phyloP scores from a whole-genome alignment of 2,113 vertebrate genomes.

The Sminthopsis crassicaudata region DNA sequence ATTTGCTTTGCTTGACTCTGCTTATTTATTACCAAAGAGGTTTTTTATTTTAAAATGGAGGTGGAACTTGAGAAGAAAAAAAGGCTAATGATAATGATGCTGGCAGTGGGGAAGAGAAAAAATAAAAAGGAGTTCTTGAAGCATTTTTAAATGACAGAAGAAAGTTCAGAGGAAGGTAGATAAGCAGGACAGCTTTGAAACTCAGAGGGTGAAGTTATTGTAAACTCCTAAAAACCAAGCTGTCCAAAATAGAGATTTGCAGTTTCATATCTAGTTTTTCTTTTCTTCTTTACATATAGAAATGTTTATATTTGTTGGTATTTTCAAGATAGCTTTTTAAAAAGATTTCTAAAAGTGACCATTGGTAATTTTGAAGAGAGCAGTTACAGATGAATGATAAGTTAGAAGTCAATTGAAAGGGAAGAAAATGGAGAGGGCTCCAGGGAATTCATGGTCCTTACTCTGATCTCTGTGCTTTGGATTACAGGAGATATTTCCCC shows the following conservation, averaged over 20 bases:
- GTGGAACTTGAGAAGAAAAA: neutral
- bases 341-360: neutral
- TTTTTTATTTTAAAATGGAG: neutral
- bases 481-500: conserved; percentile 93
- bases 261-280: neutral
- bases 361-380: no score
- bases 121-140: neutral
- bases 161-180: neutral
- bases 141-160: neutral
- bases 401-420: neutral
- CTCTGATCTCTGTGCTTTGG: conserved; percentile 43
- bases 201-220: neutral
- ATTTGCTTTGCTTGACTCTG: neutral
- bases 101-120: neutral
- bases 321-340: neutral
- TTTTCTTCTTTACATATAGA: neutral
- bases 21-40: neutral
- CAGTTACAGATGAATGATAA: neutral
- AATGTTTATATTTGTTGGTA: neutral
- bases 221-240: neutral
- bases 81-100: neutral
- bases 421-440: neutral
- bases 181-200: neutral
- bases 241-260: neutral
- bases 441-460: neutral